A percentile compares a stretch with the other conserved stretches of the same genome.
Conservation (phyloP, 2,888 invertebrate genomes). For the Actias luna region DNA sequence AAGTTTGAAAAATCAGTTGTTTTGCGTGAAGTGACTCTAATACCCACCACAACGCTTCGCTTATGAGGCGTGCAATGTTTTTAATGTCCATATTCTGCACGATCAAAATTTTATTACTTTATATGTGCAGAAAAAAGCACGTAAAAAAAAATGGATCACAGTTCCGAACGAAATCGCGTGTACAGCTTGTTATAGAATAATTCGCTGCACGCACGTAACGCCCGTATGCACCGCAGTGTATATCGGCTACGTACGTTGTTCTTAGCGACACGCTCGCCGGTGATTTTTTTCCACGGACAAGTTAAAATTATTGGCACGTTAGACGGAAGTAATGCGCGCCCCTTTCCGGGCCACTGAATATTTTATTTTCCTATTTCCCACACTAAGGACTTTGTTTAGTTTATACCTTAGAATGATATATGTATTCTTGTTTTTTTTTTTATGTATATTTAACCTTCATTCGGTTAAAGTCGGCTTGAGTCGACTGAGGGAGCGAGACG, state of each 20-base stretch:
- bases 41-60: too few species aligned
- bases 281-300: conserved; percentile 28
- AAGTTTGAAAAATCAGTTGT: too few species aligned
- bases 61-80: too few species aligned
- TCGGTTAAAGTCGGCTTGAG: too few species aligned
- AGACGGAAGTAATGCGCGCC: conserved; percentile 35
- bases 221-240: conserved; percentile 4
- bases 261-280: conserved; percentile 20
- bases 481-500: too few species aligned
- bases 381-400: conserved; percentile 27
- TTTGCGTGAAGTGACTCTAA: too few species aligned
- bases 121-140: background rate
- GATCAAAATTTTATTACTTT: too few species aligned
- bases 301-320: conserved; percentile 41
- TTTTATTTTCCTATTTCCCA: conserved; percentile 46
- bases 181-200: background rate
- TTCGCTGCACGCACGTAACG: background rate
- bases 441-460: conserved; percentile 5
- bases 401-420: conserved; percentile 13
- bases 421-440: conserved; percentile 17
- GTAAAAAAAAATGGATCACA: background rate
- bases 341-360: conserved; percentile 48
- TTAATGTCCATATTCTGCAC: too few species aligned
- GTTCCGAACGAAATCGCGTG: too few species aligned
- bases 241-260: conserved; percentile 9